Evolutionary conservation across 35 echinoderm and acorn worm genomes (phyloP), one percentile per base, ranked within the genome.

Genomic region (Apostichopus japonicus): DNA sequence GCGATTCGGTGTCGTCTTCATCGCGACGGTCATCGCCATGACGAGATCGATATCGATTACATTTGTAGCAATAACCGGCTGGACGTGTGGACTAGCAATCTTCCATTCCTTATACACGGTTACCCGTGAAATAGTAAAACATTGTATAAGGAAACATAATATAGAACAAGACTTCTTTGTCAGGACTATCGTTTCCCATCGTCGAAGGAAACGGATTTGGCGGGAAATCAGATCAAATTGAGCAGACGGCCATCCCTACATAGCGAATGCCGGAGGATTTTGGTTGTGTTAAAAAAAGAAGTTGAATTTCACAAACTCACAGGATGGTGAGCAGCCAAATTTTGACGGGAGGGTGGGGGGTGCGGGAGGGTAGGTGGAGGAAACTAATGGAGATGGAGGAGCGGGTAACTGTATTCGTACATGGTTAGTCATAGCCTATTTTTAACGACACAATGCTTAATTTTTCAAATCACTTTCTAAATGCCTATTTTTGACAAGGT

Each of bases 1-100:
- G 53, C 81, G 81, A 24, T 71, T 89, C 61, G 86, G 86, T 57
- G 63, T 89, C 0, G 86, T 65, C 9, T 89, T 89, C 59, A 56
- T 65, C 24, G 6, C 59, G 8, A 72, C 14, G 17, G 44, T 72
- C 11, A 72, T 89, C 9, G 27, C 54, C 17, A 59, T 89, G 62
- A 89, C 86, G 9, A 57, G 86, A 15, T 89, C 86, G 16, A 7
- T 72, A 14, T 21, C 86, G 23, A 63, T 65, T 17, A 72, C 86
- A 15, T 67, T 63, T 3, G 86, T 89, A 27, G 86, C 86, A 7
- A 89, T 54, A 8, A n/a, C 63, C 7, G 86, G 86, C 8, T 89
- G 86, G 86, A 62, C 72, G 17, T 17, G 59, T 21, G 86, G 86
- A 13, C 16, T 89, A 2, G 15, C 63, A 10, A 89, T 89, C 17